Percentiles rank a stretch among this genome's conserved stretches.
These are phyloP conservation scores for Alosa sapidissima DNA, from an alignment of 2,797 vertebrate species.

Conservation along the genomic window DNA sequence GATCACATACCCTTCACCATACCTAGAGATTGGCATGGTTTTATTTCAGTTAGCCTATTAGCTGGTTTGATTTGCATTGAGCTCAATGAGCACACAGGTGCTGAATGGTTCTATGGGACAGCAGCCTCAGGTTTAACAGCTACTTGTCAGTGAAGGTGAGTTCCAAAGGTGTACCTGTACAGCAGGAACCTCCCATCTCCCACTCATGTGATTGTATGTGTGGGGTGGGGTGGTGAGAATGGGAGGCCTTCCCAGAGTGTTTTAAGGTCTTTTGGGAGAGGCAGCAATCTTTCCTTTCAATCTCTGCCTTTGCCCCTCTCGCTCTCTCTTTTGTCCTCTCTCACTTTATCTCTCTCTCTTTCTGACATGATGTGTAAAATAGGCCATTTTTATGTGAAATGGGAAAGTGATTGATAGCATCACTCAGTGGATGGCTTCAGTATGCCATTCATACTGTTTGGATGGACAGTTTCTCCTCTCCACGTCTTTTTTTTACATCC, in stretches of 20 bases:
- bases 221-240: neutral
- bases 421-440: slow-evolving; percentile 46
- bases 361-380: slow-evolving; percentile 13
- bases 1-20: too few relatives aligned
- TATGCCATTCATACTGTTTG: slow-evolving; percentile 40
- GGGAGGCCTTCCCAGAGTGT: neutral
- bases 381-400: slow-evolving; percentile 32
- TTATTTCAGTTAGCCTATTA: too few relatives aligned
- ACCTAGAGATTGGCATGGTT: too few relatives aligned
- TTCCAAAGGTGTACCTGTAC: neutral
- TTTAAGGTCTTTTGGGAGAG: slow-evolving; percentile 37
- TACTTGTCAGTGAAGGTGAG: slow-evolving; percentile 5
- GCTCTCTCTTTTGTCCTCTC: neutral
- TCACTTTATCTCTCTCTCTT: neutral
- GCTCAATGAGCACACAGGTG: neutral
- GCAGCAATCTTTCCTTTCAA: slow-evolving; percentile 42
- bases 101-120: neutral
- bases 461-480: slow-evolving; percentile 16
- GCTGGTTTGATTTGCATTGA: neutral
- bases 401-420: slow-evolving; percentile 41
- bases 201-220: neutral
- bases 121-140: neutral
- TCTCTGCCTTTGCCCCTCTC: too few relatives aligned
- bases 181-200: neutral
- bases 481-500: neutral